Percentiles rank a stretch among this genome's conserved stretches.
These are phyloP conservation scores for Ectropis grisescens DNA, from an alignment of 1,140 invertebrate species.

Conservation along the genomic window DNA sequence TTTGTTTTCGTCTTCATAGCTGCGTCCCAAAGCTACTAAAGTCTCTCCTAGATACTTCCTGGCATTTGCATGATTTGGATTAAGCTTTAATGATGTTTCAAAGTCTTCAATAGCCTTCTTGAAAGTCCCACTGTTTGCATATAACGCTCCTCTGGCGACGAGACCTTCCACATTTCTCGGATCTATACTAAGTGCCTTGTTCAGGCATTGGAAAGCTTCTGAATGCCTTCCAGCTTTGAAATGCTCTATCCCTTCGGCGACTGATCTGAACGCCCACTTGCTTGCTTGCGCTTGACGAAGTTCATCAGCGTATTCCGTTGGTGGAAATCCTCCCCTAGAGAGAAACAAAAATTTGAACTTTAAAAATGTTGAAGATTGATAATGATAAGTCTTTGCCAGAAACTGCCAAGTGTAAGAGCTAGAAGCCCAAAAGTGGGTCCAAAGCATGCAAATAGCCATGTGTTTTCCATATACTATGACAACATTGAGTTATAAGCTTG, in stretches of 20 bases:
- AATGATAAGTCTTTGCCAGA: too few species aligned
- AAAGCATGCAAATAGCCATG: too few species aligned
- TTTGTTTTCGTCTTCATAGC: constrained; percentile 88
- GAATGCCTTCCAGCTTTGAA: constrained; percentile 92
- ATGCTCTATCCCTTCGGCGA: constrained; percentile 93
- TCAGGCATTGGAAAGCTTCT: constrained; percentile 95
- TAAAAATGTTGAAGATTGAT: too few species aligned
- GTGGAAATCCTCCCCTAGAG: constrained; percentile 82
- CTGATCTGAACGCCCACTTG: constrained; percentile 93
- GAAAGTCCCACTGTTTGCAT: constrained; percentile 94
- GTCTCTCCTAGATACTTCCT: constrained; percentile 95
- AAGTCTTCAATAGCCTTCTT: constrained; percentile 95
- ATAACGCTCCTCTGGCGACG: constrained; percentile 92
- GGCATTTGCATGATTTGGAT: constrained; percentile 93
- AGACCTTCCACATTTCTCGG: constrained; percentile 93
- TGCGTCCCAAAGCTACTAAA: constrained; percentile 85
- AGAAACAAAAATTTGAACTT: too few species aligned
- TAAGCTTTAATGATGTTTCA: constrained; percentile 88
- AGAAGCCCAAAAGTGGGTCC: too few species aligned
- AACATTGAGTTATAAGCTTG: too few species aligned
- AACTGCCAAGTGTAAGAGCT: too few species aligned
- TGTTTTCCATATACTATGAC: too few species aligned
- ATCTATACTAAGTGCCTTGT: constrained; percentile 94
- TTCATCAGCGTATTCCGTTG: constrained; percentile 85
- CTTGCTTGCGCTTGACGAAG: constrained; percentile 90